Evolutionary conservation across 1,140 invertebrate genomes (phyloP), one percentile per base, ranked within the genome.

Genomic region (Thaumatotibia leucotreta): DNA sequence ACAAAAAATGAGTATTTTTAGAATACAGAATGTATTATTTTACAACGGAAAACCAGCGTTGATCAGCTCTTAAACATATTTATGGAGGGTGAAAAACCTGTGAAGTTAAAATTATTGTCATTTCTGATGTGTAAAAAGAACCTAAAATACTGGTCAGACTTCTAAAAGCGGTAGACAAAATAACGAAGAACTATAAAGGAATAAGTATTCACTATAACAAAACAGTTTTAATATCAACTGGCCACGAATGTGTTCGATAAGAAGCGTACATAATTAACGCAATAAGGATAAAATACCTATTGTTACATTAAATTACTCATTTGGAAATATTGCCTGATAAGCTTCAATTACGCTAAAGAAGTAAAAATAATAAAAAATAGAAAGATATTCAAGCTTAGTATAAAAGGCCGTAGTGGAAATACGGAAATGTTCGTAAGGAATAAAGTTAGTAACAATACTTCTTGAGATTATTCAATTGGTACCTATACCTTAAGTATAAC

Each of bases 381-480:
- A 82, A 80, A 80, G 70, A 78, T 76, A 77, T 79, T 80, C 50
- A 80, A 78, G 74, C 72, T 68, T 70, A 45, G 52, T 70, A 75
- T 69, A 76, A 77, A 58, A 80, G 76, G 73, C 75, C 74, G 69
- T 77, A 82, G 78, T 79, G 77, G 82, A 86, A 86, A 80, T 79
- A 84, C 64, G 69, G 70, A 85, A 85, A 74, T 80, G 72, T 68
- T 76, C 82, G 80, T 66, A 80, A n/a, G 79, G 83, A 74, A 76
- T 58, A 68, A 78, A 71, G 73, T 78, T 78, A 80, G 69, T 75
- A 79, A 76, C 77, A 77, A 83, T 33, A 76, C 70, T 58, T 76
- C 27, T 71, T 82, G 87, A 88, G 85, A 88, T 87, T 88, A 88
- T 88, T 85, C 77, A 84, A 88, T 86, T 84, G 84, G 82, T 87